A percentile compares a stretch with the other conserved stretches of the same genome.
These are phyloP conservation scores for Myathropa florea DNA, from an alignment of 2,888 invertebrate genomes.

Conservation along the genomic window DNA sequence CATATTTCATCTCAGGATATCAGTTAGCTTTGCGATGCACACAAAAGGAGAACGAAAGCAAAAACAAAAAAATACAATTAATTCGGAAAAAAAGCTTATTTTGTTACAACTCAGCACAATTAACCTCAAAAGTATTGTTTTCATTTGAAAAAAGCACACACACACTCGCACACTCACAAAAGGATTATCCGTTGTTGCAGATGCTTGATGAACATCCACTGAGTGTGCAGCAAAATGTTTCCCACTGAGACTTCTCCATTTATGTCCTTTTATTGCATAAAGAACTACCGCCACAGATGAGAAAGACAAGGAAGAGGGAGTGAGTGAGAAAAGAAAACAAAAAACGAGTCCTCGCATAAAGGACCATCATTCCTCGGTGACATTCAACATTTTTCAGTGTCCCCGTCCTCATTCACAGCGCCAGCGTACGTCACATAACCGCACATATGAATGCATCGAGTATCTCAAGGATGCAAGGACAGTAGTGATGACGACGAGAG, in stretches of 20 bases:
- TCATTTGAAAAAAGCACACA: slow-evolving; percentile 11
- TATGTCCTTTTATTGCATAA: slow-evolving; percentile 54
- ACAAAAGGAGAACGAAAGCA: not conserved
- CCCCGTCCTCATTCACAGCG: slow-evolving; percentile 40
- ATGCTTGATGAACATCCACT: slow-evolving; percentile 20
- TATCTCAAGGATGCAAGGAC: slow-evolving; percentile 54
- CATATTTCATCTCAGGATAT: not conserved
- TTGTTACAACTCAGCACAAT: slow-evolving; percentile 32
- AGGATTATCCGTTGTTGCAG: not conserved
- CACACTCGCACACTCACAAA: not conserved
- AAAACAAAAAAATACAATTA: not conserved
- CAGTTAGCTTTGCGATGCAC: not conserved
- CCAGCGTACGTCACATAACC: slow-evolving; percentile 25
- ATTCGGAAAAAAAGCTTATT: not conserved
- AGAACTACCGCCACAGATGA: not conserved
- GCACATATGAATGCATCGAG: slow-evolving; percentile 59
- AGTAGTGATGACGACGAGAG: slow-evolving; percentile 16
- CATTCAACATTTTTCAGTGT: slow-evolving; percentile 69
- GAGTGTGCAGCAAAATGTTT: slow-evolving; percentile 25
- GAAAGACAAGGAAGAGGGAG: not conserved
- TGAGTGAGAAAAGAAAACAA: slow-evolving; percentile 8
- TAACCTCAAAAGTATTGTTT: slow-evolving; percentile 49
- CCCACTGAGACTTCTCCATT: slow-evolving; percentile 49
- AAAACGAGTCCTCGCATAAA: slow-evolving; percentile 44
- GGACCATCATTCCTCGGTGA: slow-evolving; percentile 61